These are phyloP conservation scores for Murina feae DNA, from an alignment of 2,113 vertebrate species.

Conservation along the genomic window DNA sequence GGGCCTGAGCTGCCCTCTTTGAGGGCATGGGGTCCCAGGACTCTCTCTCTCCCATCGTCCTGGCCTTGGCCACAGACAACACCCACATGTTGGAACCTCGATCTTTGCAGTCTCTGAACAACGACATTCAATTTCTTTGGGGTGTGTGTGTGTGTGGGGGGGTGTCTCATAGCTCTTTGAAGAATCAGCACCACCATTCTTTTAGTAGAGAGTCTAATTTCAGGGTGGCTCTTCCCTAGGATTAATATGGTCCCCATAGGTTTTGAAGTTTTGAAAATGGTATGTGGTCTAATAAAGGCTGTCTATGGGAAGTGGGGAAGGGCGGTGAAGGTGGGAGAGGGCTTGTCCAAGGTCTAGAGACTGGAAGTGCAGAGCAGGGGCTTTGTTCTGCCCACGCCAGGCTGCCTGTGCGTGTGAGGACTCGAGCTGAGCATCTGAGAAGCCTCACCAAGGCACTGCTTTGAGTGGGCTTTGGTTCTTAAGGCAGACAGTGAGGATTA, in stretches of 20 bases:
- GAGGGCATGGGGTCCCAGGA: neutral
- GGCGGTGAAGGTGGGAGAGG: neutral
- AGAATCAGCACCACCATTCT: neutral
- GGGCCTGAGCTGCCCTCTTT: neutral
- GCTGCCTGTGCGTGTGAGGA: neutral
- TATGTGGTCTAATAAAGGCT: conserved; percentile 25
- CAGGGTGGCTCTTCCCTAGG: neutral
- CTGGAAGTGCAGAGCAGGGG: neutral
- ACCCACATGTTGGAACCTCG: neutral
- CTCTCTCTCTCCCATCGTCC: neutral
- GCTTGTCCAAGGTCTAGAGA: neutral
- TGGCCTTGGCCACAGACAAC: neutral
- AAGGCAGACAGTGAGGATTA: conserved; percentile 22
- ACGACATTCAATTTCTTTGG: neutral
- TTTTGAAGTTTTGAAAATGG: conserved; percentile 43
- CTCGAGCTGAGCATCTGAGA: neutral
- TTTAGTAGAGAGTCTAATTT: neutral
- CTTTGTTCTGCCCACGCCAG: conserved; percentile 45
- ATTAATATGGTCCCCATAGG: neutral
- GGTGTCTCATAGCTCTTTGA: neutral
- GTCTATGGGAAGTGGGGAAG: neutral
- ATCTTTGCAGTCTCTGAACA: neutral
- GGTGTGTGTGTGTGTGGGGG: too few relatives aligned
- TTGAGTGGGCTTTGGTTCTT: neutral
- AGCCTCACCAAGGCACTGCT: conserved; percentile 31